A percentile compares a stretch with the other conserved stretches of the same genome.
Conservation (phyloP, 2,113 vertebrate genomes). For the Taurulus bubalis region DNA sequence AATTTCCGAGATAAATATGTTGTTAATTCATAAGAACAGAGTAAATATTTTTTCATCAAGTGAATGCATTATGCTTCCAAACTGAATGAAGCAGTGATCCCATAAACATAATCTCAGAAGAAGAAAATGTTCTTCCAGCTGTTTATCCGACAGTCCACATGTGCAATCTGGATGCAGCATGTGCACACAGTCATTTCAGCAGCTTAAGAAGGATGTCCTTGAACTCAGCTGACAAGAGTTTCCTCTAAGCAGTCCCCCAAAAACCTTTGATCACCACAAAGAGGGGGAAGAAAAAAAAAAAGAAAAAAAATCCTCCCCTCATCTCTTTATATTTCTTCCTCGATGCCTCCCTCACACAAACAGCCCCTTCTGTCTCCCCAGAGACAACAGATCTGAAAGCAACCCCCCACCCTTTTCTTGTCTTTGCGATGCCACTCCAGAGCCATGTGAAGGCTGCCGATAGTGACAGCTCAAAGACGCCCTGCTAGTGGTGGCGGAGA, state of each 20-base stretch:
- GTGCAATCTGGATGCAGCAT: slow-evolving; percentile 69
- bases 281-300: neutral
- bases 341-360: slow-evolving; percentile 47
- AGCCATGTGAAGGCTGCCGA: slow-evolving; percentile 71
- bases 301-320: neutral
- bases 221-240: slow-evolving; percentile 63
- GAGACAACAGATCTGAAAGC: slow-evolving; percentile 65
- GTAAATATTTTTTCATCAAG: neutral
- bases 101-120: slow-evolving; percentile 38
- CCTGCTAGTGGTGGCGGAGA: slow-evolving; percentile 53
- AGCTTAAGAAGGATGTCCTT: slow-evolving; percentile 70
- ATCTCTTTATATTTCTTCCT: slow-evolving; percentile 17
- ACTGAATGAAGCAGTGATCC: slow-evolving; percentile 27
- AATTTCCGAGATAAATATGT: neutral
- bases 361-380: slow-evolving; percentile 41
- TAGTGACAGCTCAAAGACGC: slow-evolving; percentile 74
- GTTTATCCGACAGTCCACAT: slow-evolving; percentile 69
- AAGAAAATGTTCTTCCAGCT: slow-evolving; percentile 45
- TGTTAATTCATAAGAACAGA: neutral
- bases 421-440: slow-evolving; percentile 58
- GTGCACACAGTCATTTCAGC: slow-evolving; percentile 58
- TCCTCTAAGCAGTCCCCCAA: slow-evolving; percentile 56
- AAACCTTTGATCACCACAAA: slow-evolving; percentile 69
- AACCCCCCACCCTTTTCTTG: slow-evolving; percentile 50
- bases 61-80: neutral